These are phyloP conservation scores for Nycteola revayana DNA, from an alignment of 2,888 invertebrate species.

Conservation along the genomic window DNA sequence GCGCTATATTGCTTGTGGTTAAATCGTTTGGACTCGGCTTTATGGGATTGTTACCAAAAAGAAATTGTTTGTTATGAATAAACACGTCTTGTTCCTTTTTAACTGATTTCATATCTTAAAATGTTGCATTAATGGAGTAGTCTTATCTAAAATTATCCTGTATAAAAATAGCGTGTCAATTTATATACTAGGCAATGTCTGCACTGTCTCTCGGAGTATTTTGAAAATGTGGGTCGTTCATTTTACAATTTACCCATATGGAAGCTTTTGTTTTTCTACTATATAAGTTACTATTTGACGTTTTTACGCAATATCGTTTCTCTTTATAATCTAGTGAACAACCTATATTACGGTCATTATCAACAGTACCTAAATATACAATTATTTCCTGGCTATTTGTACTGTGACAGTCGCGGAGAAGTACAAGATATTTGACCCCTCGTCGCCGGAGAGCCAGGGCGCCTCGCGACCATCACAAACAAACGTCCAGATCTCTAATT, in stretches of 20 bases:
- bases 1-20: too few relatives aligned
- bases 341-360: constrained; percentile 20
- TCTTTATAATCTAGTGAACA: constrained; percentile 25
- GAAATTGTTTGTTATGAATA: too few relatives aligned
- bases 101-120: too few relatives aligned
- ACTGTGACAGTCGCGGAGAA: too few relatives aligned
- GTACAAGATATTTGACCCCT: too few relatives aligned
- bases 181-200: constrained; percentile 31
- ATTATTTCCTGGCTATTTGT: constrained; percentile 10
- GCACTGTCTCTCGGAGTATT: constrained; percentile 11
- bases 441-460: too few relatives aligned
- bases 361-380: constrained; percentile 21
- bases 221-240: constrained; percentile 8
- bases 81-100: too few relatives aligned
- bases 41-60: too few relatives aligned
- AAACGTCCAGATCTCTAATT: too few relatives aligned
- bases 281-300: constrained; percentile 12
- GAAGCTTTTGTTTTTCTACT: constrained; percentile 15
- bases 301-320: constrained; percentile 20
- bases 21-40: too few relatives aligned
- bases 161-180: constrained; percentile 34
- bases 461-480: too few relatives aligned
- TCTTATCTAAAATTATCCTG: constrained; percentile 22
- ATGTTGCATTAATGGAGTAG: too few relatives aligned
- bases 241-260: constrained; percentile 11